These are phyloP conservation scores for Pangasianodon gigas DNA, from an alignment of 2,113 vertebrate species.

Conservation along the genomic window DNA sequence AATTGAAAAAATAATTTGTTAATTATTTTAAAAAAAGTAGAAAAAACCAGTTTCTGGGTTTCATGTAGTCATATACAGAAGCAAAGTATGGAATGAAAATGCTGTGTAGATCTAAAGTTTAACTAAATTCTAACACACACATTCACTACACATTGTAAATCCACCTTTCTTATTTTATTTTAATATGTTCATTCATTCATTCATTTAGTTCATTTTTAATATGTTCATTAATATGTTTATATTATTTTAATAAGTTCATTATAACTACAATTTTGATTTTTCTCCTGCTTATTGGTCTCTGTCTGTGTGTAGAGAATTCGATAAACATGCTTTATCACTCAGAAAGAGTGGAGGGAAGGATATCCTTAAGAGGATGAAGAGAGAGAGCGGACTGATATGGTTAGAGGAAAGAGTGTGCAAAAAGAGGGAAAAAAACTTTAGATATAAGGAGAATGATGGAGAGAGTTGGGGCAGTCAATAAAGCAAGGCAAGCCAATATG, in stretches of 20 bases:
- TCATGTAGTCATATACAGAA: neutral
- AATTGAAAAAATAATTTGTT: neutral
- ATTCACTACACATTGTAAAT: neutral
- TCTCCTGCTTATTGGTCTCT: neutral
- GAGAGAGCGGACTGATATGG: conserved; percentile 61
- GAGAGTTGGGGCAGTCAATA: neutral
- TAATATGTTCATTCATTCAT: no score
- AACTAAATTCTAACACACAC: neutral
- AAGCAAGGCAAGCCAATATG: neutral
- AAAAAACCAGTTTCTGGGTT: neutral
- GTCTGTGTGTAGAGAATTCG: neutral
- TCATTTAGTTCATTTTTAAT: neutral
- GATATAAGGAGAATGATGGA: neutral
- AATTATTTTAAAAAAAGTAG: neutral
- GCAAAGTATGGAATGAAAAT: neutral
- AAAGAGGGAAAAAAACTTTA: neutral
- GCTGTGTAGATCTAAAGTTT: neutral
- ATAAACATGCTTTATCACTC: neutral
- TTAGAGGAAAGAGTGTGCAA: conserved; percentile 20
- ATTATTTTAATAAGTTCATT: neutral
- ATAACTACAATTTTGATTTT: neutral
- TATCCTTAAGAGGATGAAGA: conserved; percentile 20
- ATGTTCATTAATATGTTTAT: neutral
- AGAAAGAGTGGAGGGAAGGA: conserved; percentile 12
- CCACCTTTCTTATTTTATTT: neutral